phyloP scores from a whole-genome alignment of 2,888 invertebrate species.

The Lepidochitona cinerea region DNA sequence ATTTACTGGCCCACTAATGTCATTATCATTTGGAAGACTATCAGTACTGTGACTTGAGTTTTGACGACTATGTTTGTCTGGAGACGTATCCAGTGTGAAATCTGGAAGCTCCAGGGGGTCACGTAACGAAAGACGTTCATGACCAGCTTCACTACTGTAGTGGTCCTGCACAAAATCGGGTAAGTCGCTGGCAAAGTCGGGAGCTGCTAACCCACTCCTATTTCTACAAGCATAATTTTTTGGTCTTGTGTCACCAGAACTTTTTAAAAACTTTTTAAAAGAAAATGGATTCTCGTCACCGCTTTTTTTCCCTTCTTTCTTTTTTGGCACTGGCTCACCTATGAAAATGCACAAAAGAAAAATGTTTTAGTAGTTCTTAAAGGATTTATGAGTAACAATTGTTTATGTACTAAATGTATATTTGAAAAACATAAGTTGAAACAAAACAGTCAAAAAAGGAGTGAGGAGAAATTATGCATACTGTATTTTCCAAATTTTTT shows the following conservation, averaged over 20 bases:
- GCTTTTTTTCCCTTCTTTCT: not conserved
- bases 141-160: conserved; percentile 33
- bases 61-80: not conserved
- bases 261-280: conserved; percentile 65
- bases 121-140: conserved; percentile 17
- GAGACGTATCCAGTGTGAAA: conserved; percentile 43
- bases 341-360: no score
- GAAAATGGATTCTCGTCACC: conserved; percentile 66
- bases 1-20: not conserved
- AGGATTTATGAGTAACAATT: no score
- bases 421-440: no score
- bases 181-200: conserved; percentile 61
- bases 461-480: no score
- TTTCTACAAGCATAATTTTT: not conserved
- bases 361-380: no score
- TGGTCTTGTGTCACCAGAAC: not conserved
- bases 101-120: conserved; percentile 48
- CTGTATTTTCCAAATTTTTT: no score
- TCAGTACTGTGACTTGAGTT: not conserved
- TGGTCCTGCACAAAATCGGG: conserved; percentile 69
- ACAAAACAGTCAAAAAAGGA: no score
- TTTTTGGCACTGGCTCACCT: not conserved
- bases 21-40: not conserved
- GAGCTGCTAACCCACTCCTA: conserved; percentile 6
- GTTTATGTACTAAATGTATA: no score